Base-by-base conservation (phyloP, 2,888 invertebrate genomes). In the Seladonia tumulorum region DNA sequence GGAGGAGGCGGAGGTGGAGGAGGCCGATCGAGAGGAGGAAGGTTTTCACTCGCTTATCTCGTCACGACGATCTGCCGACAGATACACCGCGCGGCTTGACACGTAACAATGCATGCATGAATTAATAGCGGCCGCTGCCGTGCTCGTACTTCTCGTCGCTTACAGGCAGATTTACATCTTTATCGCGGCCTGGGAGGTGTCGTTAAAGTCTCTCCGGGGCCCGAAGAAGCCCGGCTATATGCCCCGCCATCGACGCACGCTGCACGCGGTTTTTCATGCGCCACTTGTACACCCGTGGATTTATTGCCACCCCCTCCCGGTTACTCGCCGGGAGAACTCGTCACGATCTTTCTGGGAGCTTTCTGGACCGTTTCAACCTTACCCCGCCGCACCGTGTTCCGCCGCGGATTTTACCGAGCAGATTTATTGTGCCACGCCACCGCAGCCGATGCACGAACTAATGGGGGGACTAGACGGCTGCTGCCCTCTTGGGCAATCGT, bases 71-170 rank as follows among this genome's bases (percentile, higher is more conserved):
- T 94, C 94, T 93, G 92, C 92, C 93, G 93, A 93, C 94, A 93
- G 93, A 93, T 93, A 93, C 92, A 92, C 88, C 90, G 92, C 89
- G 91, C 91, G 90, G 90, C 94, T 93, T 93, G 94, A 94, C 93
- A 94, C 92, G 92, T 93, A 93, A 94, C 93, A 94, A 94, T 93
- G 93, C 93, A 94, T 94, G 94, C 93, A 94, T 94, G 94, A 94
- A 94, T 94, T 94, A 94, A 94, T 94, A 93, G 93, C 91, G 90
- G 88, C 87, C 82, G 93, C 92, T 93, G 92, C 90, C 78, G 91
- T 86, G 87, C 87, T 88, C 87, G 88, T 90, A 91, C 88, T 81
- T 89, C 89, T 89, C 88, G 77, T 90, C 90, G 90, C 92, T 90
- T 90, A 89, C 90, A 92, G 86, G 86, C 87, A 91, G 92, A 92